A percentile compares a stretch with the other conserved stretches of the same genome.
These are phyloP conservation scores for Tachysurus fulvidraco DNA, from an alignment of 2,113 vertebrate species.

Conservation along the genomic window DNA sequence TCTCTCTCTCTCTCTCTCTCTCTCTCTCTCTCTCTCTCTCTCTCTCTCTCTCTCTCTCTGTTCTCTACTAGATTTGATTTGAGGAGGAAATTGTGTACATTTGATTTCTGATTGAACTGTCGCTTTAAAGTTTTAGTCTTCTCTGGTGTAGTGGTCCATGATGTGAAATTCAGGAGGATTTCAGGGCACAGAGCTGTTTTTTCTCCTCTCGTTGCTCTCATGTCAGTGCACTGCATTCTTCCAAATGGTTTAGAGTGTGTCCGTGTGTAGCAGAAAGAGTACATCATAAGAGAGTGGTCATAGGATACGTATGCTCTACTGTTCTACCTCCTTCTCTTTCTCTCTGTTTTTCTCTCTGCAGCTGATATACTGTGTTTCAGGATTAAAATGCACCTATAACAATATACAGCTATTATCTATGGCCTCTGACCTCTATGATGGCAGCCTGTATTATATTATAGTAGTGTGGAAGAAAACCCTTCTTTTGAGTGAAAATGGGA, in stretches of 20 bases:
- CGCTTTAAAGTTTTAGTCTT: neutral
- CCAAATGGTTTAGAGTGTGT: conserved; percentile 40
- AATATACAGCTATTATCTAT: neutral
- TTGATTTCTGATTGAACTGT: neutral
- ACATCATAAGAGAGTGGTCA: conserved; percentile 7
- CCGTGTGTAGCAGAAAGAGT: conserved; percentile 38
- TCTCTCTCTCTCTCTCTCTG: too few species aligned
- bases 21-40: neutral
- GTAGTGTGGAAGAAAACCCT: neutral
- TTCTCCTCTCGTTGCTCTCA: neutral
- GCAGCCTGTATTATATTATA: neutral
- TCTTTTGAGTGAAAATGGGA: neutral
- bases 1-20: too few species aligned
- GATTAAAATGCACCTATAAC: neutral
- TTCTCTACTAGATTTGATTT: neutral
- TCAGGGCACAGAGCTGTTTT: conserved; percentile 16
- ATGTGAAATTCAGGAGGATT: conserved; percentile 18
- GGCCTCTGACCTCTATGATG: neutral
- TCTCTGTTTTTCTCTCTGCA: neutral
- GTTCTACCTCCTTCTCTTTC: neutral
- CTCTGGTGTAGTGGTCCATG: conserved; percentile 34
- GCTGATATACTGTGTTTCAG: neutral
- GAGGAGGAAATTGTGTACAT: neutral
- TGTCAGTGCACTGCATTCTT: conserved; percentile 38
- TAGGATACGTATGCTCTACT: neutral